Evolutionary conservation across 2,797 vertebrate species (phyloP).

Genomic region (Platalea minor): DNA sequence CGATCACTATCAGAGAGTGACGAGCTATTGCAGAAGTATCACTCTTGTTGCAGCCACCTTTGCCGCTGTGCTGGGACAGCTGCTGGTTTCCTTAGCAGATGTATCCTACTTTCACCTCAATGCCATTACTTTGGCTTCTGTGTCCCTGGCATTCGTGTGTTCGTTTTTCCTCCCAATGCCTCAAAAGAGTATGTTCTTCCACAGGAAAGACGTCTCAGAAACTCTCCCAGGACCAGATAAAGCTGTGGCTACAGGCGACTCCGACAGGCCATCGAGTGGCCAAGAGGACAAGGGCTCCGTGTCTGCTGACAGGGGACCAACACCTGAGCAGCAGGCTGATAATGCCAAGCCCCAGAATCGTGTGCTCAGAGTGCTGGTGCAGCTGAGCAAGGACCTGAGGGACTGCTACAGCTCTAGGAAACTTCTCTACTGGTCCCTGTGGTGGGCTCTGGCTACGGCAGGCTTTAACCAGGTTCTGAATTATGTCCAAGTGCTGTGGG

Average conservation of each 20-base stretch:
- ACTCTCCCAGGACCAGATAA: neutral
- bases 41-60: slow-evolving; percentile 73
- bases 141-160: slow-evolving; percentile 71
- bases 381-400: slow-evolving; percentile 72
- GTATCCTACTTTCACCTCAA: slow-evolving; percentile 78
- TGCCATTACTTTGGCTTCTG: slow-evolving; percentile 75
- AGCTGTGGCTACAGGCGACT: accelerated
- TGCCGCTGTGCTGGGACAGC: slow-evolving; percentile 75
- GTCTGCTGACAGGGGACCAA: accelerated
- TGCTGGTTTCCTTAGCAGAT: slow-evolving; percentile 75
- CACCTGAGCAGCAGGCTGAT: accelerated
- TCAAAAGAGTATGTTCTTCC: slow-evolving; percentile 90
- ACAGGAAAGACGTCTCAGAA: slow-evolving; percentile 40
- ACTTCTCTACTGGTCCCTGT: slow-evolving; percentile 82
- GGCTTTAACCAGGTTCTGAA: slow-evolving; percentile 81
- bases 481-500: slow-evolving; percentile 82
- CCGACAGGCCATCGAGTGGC: accelerated
- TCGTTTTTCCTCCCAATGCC: slow-evolving; percentile 87
- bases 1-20: slow-evolving; percentile 79
- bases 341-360: neutral
- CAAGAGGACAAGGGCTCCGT: neutral
- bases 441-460: slow-evolving; percentile 80
- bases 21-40: slow-evolving; percentile 77
- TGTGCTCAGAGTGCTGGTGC: slow-evolving; percentile 25
- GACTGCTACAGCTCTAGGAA: slow-evolving; percentile 74